phyloP scores from a whole-genome alignment of 2,113 vertebrate species.

The Uria aalge region DNA sequence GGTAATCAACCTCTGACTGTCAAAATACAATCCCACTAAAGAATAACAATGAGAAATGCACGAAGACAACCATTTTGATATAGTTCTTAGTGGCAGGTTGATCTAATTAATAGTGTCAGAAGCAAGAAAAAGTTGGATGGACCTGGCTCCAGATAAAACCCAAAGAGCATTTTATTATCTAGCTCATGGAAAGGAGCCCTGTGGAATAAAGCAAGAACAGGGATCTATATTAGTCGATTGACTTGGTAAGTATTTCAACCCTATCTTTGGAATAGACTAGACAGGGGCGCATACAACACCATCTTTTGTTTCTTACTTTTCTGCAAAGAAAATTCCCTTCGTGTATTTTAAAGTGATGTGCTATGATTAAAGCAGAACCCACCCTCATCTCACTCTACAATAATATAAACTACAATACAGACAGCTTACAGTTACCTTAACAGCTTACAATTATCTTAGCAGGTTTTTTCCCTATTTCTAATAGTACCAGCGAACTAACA shows the following conservation, averaged over 20 bases:
- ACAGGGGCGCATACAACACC: background rate
- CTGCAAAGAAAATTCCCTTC: background rate
- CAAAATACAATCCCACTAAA: conserved; percentile 56
- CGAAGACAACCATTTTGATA: conserved; percentile 41
- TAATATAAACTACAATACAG: background rate
- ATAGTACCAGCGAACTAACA: background rate
- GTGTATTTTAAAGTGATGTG: background rate
- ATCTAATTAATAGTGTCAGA: conserved; percentile 70
- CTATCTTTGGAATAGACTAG: background rate
- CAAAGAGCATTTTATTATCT: conserved; percentile 30
- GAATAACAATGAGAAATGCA: conserved; percentile 37
- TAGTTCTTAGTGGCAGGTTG: conserved; percentile 40
- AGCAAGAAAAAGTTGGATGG: conserved; percentile 54
- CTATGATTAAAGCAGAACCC: background rate
- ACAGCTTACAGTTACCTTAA: background rate
- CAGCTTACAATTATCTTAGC: background rate
- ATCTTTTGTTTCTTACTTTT: background rate
- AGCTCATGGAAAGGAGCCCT: background rate
- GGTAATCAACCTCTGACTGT: conserved; percentile 63
- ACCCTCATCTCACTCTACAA: background rate
- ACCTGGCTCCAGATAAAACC: conserved; percentile 38
- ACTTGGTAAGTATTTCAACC: background rate
- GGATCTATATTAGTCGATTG: background rate
- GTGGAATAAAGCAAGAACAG: background rate
- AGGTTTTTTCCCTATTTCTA: background rate